Base-by-base conservation (phyloP, 2,797 vertebrate genomes). In the Tolypeutes matacus region DNA sequence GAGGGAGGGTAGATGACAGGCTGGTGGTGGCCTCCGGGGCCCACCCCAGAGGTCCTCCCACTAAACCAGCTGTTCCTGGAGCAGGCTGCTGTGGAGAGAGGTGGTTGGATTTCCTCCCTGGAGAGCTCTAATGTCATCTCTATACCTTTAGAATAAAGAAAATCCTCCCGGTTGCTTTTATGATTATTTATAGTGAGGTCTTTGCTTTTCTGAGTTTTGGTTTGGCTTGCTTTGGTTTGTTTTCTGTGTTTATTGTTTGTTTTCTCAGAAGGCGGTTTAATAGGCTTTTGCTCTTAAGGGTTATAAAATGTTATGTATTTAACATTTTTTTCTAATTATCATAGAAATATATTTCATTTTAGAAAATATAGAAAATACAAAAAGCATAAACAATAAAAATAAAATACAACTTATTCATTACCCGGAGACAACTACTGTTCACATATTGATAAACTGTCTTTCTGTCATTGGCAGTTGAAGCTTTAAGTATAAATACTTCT, bases 201-300 rank as follows among this genome's bases (percentile, higher is more conserved):
- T 0, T 23, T 70, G 31, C 51, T 92, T 75, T 90, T 91, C 42
- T 76, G 29, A 86, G 65, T 83, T 93, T 95, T 29, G 17, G 6
- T 65, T 96, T 76, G 76, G n/a, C 86, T 93, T 70, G 15, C 27
- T 89, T 46, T 86, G 49, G 7, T 64, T 95, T 72, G 25, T 21
- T 49, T 96, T 91, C 80, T 88, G 20, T 88, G 20, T 75, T 96
- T 93, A 70, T 65, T 56, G 34, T 81, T 90, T 96, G 75, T 93
- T 95, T 94, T 95, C 83, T 95, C n/a, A 51, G 70, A 67, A 95
- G 86, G 34, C 67, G 2, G 46, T 94, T 95, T 95, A 85, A 84
- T 80, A 76, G 83, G n/a, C 46, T 77, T 93, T 65, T 75, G 6
- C 27, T 75, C 11, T 58, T 62, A 42, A 91, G 49, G 18, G 12